Evolutionary conservation across 2,888 invertebrate genomes (phyloP).

Genomic region (Adelphocoris suturalis): DNA sequence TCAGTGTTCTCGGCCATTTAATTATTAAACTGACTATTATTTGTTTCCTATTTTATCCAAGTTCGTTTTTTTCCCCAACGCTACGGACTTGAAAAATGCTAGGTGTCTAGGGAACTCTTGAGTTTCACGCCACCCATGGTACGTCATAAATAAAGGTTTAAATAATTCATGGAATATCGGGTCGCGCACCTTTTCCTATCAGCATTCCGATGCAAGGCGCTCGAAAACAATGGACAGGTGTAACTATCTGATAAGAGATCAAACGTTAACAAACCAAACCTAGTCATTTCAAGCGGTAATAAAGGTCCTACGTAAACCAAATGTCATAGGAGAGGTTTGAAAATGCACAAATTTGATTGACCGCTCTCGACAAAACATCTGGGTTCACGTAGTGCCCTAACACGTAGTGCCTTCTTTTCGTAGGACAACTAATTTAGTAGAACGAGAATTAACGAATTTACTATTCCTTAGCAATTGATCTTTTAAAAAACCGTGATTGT

Average conservation of each 20-base stretch:
- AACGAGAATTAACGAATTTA: too few relatives aligned
- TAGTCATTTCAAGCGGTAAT: not conserved
- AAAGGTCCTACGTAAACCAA: too few relatives aligned
- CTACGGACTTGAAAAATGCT: not conserved
- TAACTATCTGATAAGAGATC: not conserved
- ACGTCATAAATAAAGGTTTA: slow-evolving; percentile 27
- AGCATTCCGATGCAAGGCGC: not conserved
- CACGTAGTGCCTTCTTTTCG: too few relatives aligned
- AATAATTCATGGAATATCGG: slow-evolving; percentile 18
- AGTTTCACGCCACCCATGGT: slow-evolving; percentile 30
- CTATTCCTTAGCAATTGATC: too few relatives aligned
- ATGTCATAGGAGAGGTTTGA: too few relatives aligned
- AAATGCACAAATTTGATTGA: too few relatives aligned
- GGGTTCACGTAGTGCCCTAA: too few relatives aligned
- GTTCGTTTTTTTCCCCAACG: not conserved
- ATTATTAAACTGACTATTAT: slow-evolving; percentile 34
- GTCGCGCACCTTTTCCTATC: slow-evolving; percentile 14
- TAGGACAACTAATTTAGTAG: too few relatives aligned
- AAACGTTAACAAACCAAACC: not conserved
- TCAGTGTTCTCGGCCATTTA: slow-evolving; percentile 8
- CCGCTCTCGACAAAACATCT: too few relatives aligned
- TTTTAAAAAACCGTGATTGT: too few relatives aligned
- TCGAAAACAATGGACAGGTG: not conserved
- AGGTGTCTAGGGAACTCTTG: not conserved
- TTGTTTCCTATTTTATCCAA: slow-evolving; percentile 4